Evolutionary conservation across 1,140 invertebrate species (phyloP).

Genomic region (Monochamus saltuarius): DNA sequence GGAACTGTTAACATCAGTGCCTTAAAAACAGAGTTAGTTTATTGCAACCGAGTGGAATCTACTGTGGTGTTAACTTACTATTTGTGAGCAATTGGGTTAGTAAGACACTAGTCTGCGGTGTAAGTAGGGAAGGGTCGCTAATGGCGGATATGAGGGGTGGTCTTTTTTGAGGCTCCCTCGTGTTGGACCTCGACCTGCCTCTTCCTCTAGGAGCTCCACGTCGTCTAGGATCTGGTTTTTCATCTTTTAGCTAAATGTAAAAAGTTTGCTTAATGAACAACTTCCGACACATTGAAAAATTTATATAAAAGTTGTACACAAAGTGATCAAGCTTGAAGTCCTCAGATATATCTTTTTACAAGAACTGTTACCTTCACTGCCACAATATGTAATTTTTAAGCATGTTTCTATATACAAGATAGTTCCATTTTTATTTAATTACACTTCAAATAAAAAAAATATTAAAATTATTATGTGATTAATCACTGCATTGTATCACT

Average conservation of each 20-base stretch:
- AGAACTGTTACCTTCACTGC: too few species aligned
- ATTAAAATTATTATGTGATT: too few species aligned
- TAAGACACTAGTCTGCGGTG: slow-evolving; percentile 59
- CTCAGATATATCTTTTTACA: too few species aligned
- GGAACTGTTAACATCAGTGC: slow-evolving; percentile 8
- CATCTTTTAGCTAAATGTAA: slow-evolving; percentile 29
- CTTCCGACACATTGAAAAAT: background rate
- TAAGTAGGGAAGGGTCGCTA: slow-evolving; percentile 58
- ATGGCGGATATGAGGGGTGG: slow-evolving; percentile 58
- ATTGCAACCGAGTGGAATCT: too few species aligned
- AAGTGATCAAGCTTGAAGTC: background rate
- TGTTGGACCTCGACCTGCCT: slow-evolving; percentile 45
- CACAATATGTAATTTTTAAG: too few species aligned
- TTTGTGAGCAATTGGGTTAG: slow-evolving; percentile 65
- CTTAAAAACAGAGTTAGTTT: slow-evolving; percentile 10
- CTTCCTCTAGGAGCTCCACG: slow-evolving; percentile 33
- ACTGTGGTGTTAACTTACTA: slow-evolving; percentile 26
- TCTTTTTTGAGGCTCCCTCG: slow-evolving; percentile 49
- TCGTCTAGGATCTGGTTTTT: slow-evolving; percentile 31
- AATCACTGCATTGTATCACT: too few species aligned
- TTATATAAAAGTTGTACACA: background rate
- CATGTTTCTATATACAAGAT: too few species aligned
- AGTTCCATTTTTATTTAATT: too few species aligned
- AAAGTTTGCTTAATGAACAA: too few species aligned
- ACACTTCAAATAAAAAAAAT: too few species aligned